phyloP scores from a whole-genome alignment of 1,140 invertebrate genomes.

The Andricus grossulariae region DNA sequence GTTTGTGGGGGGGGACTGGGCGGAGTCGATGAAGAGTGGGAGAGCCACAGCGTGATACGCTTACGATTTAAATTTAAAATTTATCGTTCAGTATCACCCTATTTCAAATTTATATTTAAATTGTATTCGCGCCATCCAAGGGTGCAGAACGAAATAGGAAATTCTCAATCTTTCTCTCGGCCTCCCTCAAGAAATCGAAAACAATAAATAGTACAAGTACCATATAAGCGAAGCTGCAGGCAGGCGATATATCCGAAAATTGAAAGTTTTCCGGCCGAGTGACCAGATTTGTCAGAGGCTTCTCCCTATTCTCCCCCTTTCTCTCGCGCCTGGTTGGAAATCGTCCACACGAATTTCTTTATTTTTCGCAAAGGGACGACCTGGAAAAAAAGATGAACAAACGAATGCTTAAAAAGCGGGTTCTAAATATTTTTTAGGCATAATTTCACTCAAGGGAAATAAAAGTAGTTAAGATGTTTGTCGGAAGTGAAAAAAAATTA shows the following conservation, averaged over 20 bases:
- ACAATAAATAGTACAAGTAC: conserved; percentile 1
- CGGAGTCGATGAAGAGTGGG: neutral
- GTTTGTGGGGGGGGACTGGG: neutral
- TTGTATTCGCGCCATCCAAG: neutral
- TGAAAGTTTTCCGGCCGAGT: conserved; percentile 21
- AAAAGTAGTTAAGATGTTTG: too few relatives aligned
- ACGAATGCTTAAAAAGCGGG: too few relatives aligned
- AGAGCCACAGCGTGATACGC: too few relatives aligned
- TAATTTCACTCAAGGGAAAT: too few relatives aligned
- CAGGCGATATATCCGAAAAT: conserved; percentile 25
- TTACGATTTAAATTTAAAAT: too few relatives aligned
- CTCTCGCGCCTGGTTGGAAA: neutral
- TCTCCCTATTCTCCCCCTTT: neutral
- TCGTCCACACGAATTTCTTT: neutral
- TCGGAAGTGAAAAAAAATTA: neutral
- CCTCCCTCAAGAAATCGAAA: neutral
- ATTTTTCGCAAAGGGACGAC: neutral
- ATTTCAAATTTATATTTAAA: too few relatives aligned
- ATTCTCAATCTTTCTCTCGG: conserved; percentile 1
- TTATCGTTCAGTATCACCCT: too few relatives aligned
- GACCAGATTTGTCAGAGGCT: conserved; percentile 26
- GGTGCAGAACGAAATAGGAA: neutral
- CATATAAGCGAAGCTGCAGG: neutral
- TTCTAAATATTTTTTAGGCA: too few relatives aligned
- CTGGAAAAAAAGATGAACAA: too few relatives aligned